Conservation (phyloP, 2,888 invertebrate genomes). For the Drosophila acutilabella region DNA sequence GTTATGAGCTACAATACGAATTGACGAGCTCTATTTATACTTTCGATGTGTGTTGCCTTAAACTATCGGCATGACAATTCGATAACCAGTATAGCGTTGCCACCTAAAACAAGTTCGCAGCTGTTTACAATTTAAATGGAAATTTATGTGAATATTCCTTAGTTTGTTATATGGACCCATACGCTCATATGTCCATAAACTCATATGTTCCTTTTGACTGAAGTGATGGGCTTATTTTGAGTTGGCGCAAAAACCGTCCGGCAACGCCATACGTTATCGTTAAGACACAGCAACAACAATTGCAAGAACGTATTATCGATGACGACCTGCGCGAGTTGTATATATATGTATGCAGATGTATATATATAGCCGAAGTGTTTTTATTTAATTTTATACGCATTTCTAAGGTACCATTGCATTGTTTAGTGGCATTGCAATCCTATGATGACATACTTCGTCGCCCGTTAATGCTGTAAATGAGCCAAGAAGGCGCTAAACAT, state of each 20-base stretch:
- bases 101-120: background rate
- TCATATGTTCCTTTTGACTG: no score
- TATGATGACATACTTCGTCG: constrained; percentile 36
- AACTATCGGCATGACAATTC: constrained; percentile 5
- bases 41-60: background rate
- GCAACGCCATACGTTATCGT: constrained; percentile 25
- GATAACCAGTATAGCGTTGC: constrained; percentile 12
- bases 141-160: background rate
- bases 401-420: constrained; percentile 12
- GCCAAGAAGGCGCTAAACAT: constrained; percentile 24
- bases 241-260: constrained; percentile 1
- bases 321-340: constrained; percentile 56
- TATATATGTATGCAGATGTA: constrained; percentile 29
- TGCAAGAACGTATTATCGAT: constrained; percentile 58
- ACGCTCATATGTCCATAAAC: no score
- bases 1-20: no score
- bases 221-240: constrained; percentile 9
- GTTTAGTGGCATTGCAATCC: constrained; percentile 11
- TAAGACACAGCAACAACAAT: constrained; percentile 10
- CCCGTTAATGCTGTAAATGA: constrained; percentile 32
- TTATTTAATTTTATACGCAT: constrained; percentile 60
- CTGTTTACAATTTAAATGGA: background rate
- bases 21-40: no score
- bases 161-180: no score
- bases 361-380: constrained; percentile 63